phyloP scores from a whole-genome alignment of 2,113 vertebrate genomes.

The Leptobrachium leishanense region DNA sequence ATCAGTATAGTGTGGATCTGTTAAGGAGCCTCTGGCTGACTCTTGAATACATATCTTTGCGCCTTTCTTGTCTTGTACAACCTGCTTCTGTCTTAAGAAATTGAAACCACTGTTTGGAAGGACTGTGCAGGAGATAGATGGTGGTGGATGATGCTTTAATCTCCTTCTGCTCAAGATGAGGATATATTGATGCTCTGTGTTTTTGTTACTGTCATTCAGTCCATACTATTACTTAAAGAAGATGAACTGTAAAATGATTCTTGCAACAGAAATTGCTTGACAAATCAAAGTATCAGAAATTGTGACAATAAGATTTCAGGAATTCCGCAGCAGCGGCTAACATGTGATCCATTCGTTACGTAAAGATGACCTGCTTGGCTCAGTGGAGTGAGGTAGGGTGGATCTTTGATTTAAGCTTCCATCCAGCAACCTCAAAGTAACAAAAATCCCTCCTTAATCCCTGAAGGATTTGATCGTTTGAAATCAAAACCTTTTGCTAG shows the following conservation, averaged over 20 bases:
- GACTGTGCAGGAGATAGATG: constrained; percentile 11
- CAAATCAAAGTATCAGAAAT: no score
- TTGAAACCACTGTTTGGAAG: constrained; percentile 11
- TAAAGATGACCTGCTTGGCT: no score
- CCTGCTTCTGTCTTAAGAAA: constrained; percentile 25
- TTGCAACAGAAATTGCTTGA: no score
- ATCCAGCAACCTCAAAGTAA: not conserved
- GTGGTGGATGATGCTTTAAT: not conserved
- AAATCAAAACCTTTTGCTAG: no score
- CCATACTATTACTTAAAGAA: no score
- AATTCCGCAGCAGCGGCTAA: no score
- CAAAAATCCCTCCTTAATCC: not conserved
- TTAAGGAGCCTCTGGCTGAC: constrained; percentile 42
- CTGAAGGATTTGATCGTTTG: not conserved
- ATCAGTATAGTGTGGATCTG: constrained; percentile 41
- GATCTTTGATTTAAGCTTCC: not conserved
- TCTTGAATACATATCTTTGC: constrained; percentile 41
- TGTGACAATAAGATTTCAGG: no score
- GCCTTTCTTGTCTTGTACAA: constrained; percentile 33
- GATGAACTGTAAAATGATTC: no score
- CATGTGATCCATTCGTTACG: no score
- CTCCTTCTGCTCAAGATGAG: constrained; percentile 11
- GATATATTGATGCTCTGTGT: constrained; percentile 1
- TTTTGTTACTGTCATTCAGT: not conserved
- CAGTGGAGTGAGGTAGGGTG: no score